Base-by-base conservation (phyloP, 2,888 invertebrate species). In the Synanthedon formicaeformis region DNA sequence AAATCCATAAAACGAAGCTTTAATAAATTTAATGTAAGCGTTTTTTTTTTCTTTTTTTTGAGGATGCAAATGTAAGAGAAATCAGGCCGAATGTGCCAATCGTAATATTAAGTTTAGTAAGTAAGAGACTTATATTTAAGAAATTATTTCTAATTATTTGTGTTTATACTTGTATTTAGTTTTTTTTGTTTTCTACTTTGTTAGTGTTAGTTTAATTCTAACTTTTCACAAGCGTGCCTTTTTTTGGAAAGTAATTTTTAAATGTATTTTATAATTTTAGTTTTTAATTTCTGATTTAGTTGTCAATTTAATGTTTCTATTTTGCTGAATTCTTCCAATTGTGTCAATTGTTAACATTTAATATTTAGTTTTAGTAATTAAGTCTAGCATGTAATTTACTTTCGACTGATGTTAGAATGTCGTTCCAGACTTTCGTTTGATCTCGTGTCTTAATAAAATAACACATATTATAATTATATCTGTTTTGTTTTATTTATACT, bases 341-440 rank as follows among this genome's bases (percentile, higher is more conserved):
- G 76, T 77, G 75, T 77, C 74, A 75, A 67, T 60, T 55, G 51
- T 61, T 62, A 61, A 57, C 54, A 53, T 6, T 34, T 34, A 34
- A 10, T 62, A 54, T 48, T 55, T 62, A 58, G 59, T 57, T 56
- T 62, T 65, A 62, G 56, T 54, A 51, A 55, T 59, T 60, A 60
- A 56, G 52, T 60, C 57, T 54, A 58, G 51, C 50, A 61, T 51
- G 6, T 34, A 50, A 40, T 52, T 55, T 61, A 55, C 63, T 66
- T 66, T 79, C 79, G 79, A 82, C 81, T 85, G 80, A 81, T 77
- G 70, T 64, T 58, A 75, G 82, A 84, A 81, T 80, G 68, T 78
- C 66, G 63, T 75, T 70, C 72, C 84, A 81, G 85, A 87, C 87
- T 87, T 87, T 87, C 86, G 70, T 79, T 84, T 86, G 87, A 87